Conservation (phyloP, 2,797 vertebrate species). For the Harpagifer antarcticus region DNA sequence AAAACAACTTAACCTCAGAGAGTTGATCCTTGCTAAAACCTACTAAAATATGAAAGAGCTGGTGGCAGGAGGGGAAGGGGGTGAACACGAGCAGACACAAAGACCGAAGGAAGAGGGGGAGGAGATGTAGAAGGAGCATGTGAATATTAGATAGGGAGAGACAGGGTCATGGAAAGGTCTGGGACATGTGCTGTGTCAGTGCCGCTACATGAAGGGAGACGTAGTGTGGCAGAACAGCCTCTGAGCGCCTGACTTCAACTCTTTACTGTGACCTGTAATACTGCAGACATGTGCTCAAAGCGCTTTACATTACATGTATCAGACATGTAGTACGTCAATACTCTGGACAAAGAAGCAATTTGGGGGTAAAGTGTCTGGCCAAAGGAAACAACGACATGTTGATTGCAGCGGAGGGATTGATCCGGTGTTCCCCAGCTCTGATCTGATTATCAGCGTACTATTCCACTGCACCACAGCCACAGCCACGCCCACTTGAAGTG, state of each 20-base stretch:
- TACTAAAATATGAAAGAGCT: constrained; percentile 79
- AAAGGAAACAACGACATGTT: no score
- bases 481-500: no score
- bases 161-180: constrained; percentile 71
- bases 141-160: constrained; percentile 70
- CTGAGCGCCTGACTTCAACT: constrained; percentile 4
- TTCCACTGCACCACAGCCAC: no score
- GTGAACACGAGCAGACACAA: constrained; percentile 49
- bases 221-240: constrained; percentile 12
- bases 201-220: constrained; percentile 9
- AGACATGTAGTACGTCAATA: no score
- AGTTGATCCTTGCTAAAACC: constrained; percentile 78
- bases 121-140: constrained; percentile 48
- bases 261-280: not conserved
- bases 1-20: constrained; percentile 78
- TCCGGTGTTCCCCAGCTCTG: no score
- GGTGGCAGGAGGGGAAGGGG: constrained; percentile 39
- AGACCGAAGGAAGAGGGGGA: constrained; percentile 29
- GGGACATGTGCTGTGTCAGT: constrained; percentile 71
- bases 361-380: no score
- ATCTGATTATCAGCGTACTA: no score
- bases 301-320: no score
- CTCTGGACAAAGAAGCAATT: no score
- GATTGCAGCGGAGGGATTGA: no score
- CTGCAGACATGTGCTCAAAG: not conserved